A percentile compares a stretch with the other conserved stretches of the same genome.
Conservation (phyloP, 2,113 vertebrate genomes). For the Thinocorus orbignyianus region DNA sequence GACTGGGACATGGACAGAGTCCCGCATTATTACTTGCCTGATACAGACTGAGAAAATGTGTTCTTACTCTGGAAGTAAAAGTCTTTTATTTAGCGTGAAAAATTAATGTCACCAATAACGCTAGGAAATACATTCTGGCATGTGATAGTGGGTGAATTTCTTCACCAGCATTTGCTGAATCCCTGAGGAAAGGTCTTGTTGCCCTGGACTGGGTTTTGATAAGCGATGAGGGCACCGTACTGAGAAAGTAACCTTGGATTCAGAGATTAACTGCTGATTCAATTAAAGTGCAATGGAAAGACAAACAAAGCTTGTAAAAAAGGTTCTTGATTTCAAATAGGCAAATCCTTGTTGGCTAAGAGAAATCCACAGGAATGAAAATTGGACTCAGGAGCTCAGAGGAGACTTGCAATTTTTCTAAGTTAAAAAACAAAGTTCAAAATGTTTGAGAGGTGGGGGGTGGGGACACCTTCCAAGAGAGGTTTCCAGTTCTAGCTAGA, state of each 20-base stretch:
- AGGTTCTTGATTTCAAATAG: background rate
- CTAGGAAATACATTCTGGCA: background rate
- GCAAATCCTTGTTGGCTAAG: background rate
- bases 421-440: background rate
- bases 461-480: background rate
- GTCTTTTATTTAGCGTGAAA: background rate
- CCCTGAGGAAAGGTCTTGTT: background rate
- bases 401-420: background rate
- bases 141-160: background rate
- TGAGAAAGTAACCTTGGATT: background rate
- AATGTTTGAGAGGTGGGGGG: background rate
- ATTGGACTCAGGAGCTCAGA: background rate
- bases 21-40: background rate
- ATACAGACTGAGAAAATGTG: background rate
- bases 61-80: background rate
- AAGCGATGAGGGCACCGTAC: background rate
- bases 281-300: background rate
- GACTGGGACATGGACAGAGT: background rate
- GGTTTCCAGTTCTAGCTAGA: background rate
- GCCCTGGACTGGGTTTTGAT: background rate
- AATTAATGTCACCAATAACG: background rate
- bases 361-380: constrained; percentile 37
- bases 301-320: constrained; percentile 14
- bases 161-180: background rate
- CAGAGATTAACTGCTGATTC: background rate